A percentile compares a stretch with the other conserved stretches of the same genome.
phyloP scores from a whole-genome alignment of 2,888 invertebrate species.

The Mechanitis mazaeus region DNA sequence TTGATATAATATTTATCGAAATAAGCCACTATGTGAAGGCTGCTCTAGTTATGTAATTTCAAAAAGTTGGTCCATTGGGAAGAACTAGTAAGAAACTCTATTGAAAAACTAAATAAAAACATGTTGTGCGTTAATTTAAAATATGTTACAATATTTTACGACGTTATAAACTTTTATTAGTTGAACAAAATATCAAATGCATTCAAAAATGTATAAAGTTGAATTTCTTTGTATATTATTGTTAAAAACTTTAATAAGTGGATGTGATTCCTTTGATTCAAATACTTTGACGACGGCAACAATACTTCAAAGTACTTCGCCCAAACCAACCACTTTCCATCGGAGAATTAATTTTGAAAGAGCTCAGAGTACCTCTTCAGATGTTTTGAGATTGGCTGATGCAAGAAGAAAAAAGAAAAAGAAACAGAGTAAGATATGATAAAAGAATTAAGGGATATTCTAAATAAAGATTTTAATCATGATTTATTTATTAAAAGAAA shows the following conservation, averaged over 20 bases:
- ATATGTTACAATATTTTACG: slow-evolving; percentile 7
- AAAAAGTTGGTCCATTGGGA: no score
- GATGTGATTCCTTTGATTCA: slow-evolving; percentile 20
- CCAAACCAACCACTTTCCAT: slow-evolving; percentile 37
- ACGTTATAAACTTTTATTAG: slow-evolving; percentile 10
- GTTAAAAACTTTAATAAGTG: neutral
- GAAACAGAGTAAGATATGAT: slow-evolving; percentile 6
- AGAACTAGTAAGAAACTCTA: no score
- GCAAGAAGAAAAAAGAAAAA: slow-evolving; percentile 19
- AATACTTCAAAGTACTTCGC: slow-evolving; percentile 28
- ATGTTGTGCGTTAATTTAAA: neutral
- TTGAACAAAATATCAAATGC: neutral
- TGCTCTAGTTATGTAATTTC: no score
- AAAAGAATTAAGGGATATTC: no score
- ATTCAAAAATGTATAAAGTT: slow-evolving; percentile 5
- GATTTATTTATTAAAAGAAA: no score
- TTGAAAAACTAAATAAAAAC: no score
- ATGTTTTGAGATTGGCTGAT: slow-evolving; percentile 29
- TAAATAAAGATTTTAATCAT: no score
- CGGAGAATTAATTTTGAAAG: slow-evolving; percentile 34
- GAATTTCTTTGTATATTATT: slow-evolving; percentile 6
- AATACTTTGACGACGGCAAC: slow-evolving; percentile 38
- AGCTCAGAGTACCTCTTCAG: slow-evolving; percentile 24
- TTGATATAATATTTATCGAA: no score
- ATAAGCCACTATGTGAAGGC: no score